Evolutionary conservation across 2,888 invertebrate genomes (phyloP).

Genomic region (Nysson spinosus): DNA sequence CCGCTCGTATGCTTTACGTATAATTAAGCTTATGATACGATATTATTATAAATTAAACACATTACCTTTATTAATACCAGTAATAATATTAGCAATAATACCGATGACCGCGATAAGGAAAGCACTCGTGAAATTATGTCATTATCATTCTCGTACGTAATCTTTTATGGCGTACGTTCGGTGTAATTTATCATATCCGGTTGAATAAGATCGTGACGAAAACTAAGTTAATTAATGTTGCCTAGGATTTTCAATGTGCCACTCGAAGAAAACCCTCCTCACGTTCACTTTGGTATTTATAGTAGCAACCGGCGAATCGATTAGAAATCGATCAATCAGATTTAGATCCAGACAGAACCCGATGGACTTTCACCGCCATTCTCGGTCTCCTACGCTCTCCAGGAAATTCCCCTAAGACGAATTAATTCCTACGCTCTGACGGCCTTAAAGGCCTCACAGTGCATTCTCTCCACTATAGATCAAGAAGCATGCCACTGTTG

Average conservation of each 20-base stretch:
- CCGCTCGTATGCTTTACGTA: too few relatives aligned
- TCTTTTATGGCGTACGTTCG: too few relatives aligned
- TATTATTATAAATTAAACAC: too few relatives aligned
- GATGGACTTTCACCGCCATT: slow-evolving; percentile 59
- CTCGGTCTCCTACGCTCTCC: slow-evolving; percentile 45
- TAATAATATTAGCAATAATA: too few relatives aligned
- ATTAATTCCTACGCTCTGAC: slow-evolving; percentile 36
- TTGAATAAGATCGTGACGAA: background rate
- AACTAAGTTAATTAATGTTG: slow-evolving; percentile 11
- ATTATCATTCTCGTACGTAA: too few relatives aligned
- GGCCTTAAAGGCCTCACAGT: slow-evolving; percentile 37
- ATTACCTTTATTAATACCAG: too few relatives aligned
- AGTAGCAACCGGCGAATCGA: slow-evolving; percentile 22
- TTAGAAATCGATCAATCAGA: slow-evolving; percentile 59
- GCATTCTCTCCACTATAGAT: slow-evolving; percentile 36
- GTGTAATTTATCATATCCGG: too few relatives aligned
- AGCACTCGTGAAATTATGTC: too few relatives aligned
- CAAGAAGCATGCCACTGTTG: slow-evolving; percentile 12
- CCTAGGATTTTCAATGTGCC: slow-evolving; percentile 14
- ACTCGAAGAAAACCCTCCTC: slow-evolving; percentile 12
- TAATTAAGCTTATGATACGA: too few relatives aligned
- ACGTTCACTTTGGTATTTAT: slow-evolving; percentile 25
- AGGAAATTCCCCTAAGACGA: slow-evolving; percentile 43
- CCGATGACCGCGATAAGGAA: too few relatives aligned
- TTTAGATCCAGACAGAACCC: slow-evolving; percentile 47